phyloP scores from a whole-genome alignment of 2,113 vertebrate genomes.

The Ailuropoda melanoleuca region DNA sequence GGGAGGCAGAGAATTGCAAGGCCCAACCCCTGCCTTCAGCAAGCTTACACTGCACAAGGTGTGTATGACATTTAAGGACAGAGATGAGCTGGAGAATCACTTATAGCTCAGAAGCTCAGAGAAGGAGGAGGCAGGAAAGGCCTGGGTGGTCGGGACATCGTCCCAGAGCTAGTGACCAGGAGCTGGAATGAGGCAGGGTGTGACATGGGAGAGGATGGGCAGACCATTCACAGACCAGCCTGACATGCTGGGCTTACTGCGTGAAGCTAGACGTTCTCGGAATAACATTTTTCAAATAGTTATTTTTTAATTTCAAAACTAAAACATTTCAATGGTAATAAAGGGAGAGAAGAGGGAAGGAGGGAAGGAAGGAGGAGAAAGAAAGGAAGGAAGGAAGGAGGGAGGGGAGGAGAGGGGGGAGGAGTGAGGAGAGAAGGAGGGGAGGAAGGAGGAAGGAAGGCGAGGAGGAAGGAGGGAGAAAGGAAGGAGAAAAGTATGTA shows the following conservation, averaged over 20 bases:
- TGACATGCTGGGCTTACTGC: accelerated
- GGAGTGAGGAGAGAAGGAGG: no score
- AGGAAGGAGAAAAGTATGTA: background rate
- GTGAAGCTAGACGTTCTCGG: background rate
- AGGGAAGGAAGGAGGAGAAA: no score
- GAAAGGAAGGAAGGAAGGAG: background rate
- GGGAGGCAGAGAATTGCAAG: background rate
- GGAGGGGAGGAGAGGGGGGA: no score
- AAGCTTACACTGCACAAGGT: background rate
- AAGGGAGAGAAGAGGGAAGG: background rate
- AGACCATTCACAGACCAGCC: background rate
- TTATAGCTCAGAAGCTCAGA: background rate
- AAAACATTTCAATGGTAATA: background rate
- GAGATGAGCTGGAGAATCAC: no score
- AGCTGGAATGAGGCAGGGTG: background rate
- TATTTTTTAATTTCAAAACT: background rate
- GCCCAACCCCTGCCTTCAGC: background rate
- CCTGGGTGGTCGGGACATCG: background rate
- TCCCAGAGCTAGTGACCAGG: background rate
- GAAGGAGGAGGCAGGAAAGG: background rate
- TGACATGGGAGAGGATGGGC: background rate
- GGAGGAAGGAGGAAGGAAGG: no score
- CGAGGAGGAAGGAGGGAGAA: accelerated
- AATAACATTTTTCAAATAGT: background rate
- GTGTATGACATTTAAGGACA: background rate